Base-by-base conservation (phyloP, 2,888 invertebrate genomes). In the Philaethria dido region DNA sequence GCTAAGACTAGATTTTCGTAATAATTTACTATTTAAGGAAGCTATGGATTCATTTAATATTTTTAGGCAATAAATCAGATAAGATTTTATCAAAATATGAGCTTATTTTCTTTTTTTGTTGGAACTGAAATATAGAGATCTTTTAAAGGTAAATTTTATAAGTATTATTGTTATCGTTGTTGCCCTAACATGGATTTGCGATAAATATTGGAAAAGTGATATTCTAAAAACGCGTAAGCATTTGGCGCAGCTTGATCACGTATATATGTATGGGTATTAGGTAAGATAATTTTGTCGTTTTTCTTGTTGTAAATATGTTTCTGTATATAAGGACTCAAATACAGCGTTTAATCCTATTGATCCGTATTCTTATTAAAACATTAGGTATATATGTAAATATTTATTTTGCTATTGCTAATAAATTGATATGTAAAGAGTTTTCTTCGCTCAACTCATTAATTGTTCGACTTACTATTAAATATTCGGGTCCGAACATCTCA, bases 261-360 rank as follows among this genome's bases (percentile, higher is more conserved):
- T 50, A 50, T 25, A 5, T 50, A 14, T 6, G n/a, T 50, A 50
- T 3, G 13, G 8, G 25, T 25, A 8, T 50, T 50, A n/a, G 22
- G 48, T 48, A 14, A 20, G 20, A 14, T 22, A 13, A 22, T 25
- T 50, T 8, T 39, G 13, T 6, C 39, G 3, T 3, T 14, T 14
- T 8, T 8, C 11, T 50, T 2, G 8, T 25, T 50, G 48, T 50
- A 50, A 50, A 50, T 50, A 50, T 50, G n/a, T 50, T 25, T 25
- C n/a, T 50, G 25, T 47, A 5, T 45, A 45, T 13, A 11, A 14
- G 20, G 47, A 4, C 25, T 25, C n/a, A 14, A 20, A 25, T 50
- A 25, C 14, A n/a, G 8, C 14, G 14, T 48, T 20, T 22, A 47
- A 18, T 11, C 47, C 47, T 47, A 22, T 47, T 47, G 48, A 48